Evolutionary conservation across 64 coral and sea anemone genomes (phyloP).

Genomic region (Astreopora myriophthalma): DNA sequence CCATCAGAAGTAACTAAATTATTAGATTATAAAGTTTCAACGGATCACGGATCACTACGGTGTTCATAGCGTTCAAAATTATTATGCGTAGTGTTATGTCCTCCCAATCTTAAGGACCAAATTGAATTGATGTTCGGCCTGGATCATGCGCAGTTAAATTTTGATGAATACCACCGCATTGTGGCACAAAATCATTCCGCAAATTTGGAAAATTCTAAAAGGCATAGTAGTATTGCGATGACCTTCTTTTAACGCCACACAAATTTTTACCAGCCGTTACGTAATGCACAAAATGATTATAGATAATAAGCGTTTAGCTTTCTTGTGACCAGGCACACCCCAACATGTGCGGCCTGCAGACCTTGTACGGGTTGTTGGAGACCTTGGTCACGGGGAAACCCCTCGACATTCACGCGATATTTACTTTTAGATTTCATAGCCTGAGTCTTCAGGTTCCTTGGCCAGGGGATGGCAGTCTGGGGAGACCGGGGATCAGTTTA

Average conservation of each 20-base stretch:
- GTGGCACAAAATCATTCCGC: too few species aligned
- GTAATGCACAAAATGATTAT: not conserved
- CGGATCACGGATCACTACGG: too few species aligned
- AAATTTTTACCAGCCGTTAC: not conserved
- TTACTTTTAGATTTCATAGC: not conserved
- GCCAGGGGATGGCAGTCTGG: not conserved
- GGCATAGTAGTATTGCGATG: not conserved
- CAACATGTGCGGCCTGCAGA: not conserved
- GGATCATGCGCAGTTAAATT: too few species aligned
- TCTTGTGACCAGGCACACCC: too few species aligned
- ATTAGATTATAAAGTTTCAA: too few species aligned
- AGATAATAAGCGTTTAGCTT: too few species aligned
- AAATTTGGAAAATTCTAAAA: not conserved
- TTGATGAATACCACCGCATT: too few species aligned
- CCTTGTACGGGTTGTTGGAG: not conserved
- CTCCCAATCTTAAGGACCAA: too few species aligned
- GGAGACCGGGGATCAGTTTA: not conserved
- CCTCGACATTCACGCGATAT: not conserved
- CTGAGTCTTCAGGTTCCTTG: not conserved
- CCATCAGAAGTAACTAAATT: too few species aligned
- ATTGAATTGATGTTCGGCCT: too few species aligned
- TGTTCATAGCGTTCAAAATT: too few species aligned
- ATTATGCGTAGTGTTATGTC: too few species aligned
- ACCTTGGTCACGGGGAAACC: not conserved
- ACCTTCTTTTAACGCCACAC: not conserved